Evolutionary conservation across 2,888 invertebrate genomes (phyloP).

Genomic region (Apodemia mormo): DNA sequence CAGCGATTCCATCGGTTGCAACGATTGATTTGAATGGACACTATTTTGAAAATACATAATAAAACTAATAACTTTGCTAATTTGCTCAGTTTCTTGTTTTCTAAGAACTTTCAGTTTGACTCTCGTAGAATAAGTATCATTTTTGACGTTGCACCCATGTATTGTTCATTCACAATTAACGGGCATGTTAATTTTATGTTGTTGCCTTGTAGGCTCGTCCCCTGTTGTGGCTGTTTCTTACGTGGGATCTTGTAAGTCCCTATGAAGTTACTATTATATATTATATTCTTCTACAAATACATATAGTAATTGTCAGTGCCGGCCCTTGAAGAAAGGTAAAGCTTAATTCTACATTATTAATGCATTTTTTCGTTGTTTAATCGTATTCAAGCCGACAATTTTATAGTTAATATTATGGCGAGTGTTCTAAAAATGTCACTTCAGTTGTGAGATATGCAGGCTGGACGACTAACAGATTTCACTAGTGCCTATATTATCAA

Average conservation of each 20-base stretch:
- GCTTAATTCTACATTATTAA: neutral
- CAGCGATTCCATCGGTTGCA: no score
- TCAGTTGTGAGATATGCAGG: no score
- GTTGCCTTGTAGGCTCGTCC: slow-evolving; percentile 74
- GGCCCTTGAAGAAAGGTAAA: slow-evolving; percentile 23
- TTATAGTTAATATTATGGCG: no score
- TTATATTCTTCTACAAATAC: slow-evolving; percentile 23
- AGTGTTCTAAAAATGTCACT: no score
- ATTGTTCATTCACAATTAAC: slow-evolving; percentile 33
- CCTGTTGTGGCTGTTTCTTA: slow-evolving; percentile 81
- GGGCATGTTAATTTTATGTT: slow-evolving; percentile 65
- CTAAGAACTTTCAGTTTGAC: no score
- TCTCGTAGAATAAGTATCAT: slow-evolving; percentile 10
- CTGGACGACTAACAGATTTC: no score
- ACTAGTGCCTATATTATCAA: no score
- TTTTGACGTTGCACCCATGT: slow-evolving; percentile 22
- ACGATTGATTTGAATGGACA: no score
- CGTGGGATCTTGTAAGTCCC: slow-evolving; percentile 81
- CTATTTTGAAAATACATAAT: no score
- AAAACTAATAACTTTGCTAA: no score
- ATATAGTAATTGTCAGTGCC: slow-evolving; percentile 27
- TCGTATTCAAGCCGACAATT: neutral
- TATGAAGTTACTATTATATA: slow-evolving; percentile 40
- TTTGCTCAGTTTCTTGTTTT: no score
- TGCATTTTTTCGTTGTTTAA: neutral